Conservation (phyloP, 2,797 vertebrate species). For the Erithacus rubecula region DNA sequence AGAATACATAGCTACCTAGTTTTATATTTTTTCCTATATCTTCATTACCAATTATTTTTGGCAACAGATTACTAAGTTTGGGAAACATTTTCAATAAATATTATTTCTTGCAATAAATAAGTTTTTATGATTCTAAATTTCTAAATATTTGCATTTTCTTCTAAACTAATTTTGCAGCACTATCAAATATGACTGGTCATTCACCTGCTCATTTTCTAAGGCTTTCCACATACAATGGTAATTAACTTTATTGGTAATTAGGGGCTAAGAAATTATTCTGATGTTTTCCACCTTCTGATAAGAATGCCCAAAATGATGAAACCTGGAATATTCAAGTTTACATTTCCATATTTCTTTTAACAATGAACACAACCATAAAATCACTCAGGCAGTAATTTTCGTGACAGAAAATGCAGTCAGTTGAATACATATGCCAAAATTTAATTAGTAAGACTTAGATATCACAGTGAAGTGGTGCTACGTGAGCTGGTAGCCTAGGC, state of each 20-base stretch:
- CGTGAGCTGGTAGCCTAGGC: neutral
- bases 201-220: neutral
- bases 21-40: neutral
- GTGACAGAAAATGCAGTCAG: neutral
- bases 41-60: neutral
- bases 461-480: neutral
- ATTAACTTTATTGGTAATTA: neutral
- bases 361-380: neutral
- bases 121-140: neutral
- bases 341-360: neutral
- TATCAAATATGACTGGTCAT: neutral
- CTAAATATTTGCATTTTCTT: neutral
- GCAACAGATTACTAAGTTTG: neutral
- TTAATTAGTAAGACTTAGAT: neutral
- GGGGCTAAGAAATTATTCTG: neutral
- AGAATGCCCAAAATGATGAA: neutral
- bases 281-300: neutral
- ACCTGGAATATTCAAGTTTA: neutral
- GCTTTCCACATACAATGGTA: neutral
- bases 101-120: neutral
- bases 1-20: neutral
- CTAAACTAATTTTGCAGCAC: neutral
- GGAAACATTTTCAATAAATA: neutral
- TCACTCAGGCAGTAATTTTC: neutral
- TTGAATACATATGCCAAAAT: neutral